Evolutionary conservation across 2,888 invertebrate genomes (phyloP).

Genomic region (Neoitamus cyanurus): DNA sequence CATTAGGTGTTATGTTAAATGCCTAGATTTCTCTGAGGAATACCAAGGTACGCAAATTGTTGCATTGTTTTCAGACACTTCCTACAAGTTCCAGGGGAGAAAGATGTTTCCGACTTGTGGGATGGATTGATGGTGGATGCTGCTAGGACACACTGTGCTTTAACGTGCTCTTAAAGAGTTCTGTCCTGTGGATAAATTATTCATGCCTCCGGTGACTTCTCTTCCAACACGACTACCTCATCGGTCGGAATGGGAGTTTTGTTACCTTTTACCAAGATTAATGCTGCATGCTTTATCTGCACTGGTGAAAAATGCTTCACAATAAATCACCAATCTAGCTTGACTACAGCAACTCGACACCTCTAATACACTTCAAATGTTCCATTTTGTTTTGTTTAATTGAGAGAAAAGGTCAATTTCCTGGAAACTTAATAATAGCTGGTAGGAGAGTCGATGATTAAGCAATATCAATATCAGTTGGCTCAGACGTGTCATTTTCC

Average conservation of each 20-base stretch:
- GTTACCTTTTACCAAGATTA: neutral
- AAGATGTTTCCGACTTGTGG: neutral
- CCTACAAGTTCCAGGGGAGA: neutral
- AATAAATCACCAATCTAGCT: neutral
- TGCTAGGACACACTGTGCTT: neutral
- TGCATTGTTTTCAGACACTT: neutral
- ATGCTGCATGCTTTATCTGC: neutral
- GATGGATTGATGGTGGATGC: neutral
- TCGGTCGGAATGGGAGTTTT: neutral
- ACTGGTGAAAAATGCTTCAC: neutral
- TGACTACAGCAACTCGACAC: neutral
- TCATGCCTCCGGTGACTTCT: neutral
- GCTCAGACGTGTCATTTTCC: neutral
- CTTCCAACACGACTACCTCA: neutral
- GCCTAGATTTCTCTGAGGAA: neutral
- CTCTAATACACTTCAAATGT: neutral
- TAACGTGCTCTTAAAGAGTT: neutral
- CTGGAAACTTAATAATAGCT: neutral
- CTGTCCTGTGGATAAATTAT: neutral
- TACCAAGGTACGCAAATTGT: constrained; percentile 4
- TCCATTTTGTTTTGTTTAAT: neutral
- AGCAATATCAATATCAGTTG: neutral
- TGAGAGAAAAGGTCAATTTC: neutral
- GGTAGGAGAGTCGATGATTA: neutral
- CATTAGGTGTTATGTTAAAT: neutral